These are phyloP conservation scores for Piprites chloris DNA, from an alignment of 2,113 vertebrate species.

Conservation along the genomic window DNA sequence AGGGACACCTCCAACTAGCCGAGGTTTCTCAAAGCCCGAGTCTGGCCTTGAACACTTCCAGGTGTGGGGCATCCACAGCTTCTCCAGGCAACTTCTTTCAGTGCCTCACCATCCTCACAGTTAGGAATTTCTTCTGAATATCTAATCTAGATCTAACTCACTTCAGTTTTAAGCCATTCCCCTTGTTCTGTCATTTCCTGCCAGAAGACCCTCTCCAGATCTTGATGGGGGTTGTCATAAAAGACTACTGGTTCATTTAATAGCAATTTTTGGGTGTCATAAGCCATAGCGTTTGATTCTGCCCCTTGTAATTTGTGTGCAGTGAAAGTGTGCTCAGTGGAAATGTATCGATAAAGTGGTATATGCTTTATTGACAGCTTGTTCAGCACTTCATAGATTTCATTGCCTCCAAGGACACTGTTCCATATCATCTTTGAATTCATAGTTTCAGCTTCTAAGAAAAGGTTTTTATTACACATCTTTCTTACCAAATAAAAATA, in stretches of 20 bases:
- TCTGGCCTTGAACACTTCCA: neutral
- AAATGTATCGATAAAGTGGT: rapidly evolving
- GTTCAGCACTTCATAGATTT: neutral
- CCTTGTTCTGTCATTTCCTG: neutral
- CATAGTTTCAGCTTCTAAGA: neutral
- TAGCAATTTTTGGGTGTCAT: rapidly evolving
- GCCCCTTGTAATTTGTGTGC: neutral
- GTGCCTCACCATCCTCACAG: neutral
- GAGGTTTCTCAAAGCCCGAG: neutral
- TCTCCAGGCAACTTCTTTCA: neutral
- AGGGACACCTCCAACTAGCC: rapidly evolving
- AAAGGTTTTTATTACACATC: neutral
- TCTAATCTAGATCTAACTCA: neutral
- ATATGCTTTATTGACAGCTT: neutral
- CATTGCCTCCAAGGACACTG: neutral
- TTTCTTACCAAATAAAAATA: neutral
- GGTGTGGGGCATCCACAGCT: neutral
- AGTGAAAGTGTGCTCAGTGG: neutral
- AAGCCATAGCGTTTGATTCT: neutral
- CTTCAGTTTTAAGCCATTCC: neutral
- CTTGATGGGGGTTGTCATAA: neutral
- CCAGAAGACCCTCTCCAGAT: neutral
- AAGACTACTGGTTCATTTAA: rapidly evolving
- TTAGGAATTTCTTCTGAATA: neutral
- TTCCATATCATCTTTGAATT: neutral